phyloP scores from a whole-genome alignment of 2,797 vertebrate species.

The Hippopotamyrus pictus region DNA sequence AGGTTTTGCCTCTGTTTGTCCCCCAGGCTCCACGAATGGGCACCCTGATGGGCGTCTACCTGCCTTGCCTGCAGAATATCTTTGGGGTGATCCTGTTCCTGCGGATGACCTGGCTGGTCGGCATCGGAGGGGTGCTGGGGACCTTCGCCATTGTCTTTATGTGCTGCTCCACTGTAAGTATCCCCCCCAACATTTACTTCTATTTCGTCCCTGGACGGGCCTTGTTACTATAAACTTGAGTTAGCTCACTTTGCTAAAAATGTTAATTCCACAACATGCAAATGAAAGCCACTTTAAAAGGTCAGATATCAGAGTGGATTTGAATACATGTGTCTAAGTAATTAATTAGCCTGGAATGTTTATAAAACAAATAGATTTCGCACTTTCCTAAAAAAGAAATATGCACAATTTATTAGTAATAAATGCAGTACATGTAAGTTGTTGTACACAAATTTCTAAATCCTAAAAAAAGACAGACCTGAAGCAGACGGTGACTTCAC shows the following conservation, averaged over 20 bases:
- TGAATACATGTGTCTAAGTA: not conserved
- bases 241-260: not conserved
- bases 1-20: not conserved
- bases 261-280: not conserved
- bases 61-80: constrained; percentile 97
- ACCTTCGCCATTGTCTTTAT: constrained; percentile 93
- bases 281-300: not conserved
- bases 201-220: not conserved
- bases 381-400: not conserved
- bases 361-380: not conserved
- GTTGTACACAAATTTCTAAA: not conserved
- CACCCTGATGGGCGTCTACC: constrained; percentile 95
- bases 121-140: constrained; percentile 84
- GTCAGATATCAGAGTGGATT: not conserved
- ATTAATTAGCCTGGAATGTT: not conserved
- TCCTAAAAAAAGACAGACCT: not conserved
- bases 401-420: not conserved
- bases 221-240: not conserved
- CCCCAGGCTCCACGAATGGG: constrained; percentile 87
- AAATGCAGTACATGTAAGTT: not conserved
- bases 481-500: not conserved
- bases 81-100: constrained; percentile 97
- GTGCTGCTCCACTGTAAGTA: constrained; percentile 93
- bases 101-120: constrained; percentile 96
- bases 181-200: not conserved